Percentiles rank a stretch among this genome's conserved stretches.
Conservation (phyloP, 2,888 invertebrate species). For the Drosophila meridionalis region DNA sequence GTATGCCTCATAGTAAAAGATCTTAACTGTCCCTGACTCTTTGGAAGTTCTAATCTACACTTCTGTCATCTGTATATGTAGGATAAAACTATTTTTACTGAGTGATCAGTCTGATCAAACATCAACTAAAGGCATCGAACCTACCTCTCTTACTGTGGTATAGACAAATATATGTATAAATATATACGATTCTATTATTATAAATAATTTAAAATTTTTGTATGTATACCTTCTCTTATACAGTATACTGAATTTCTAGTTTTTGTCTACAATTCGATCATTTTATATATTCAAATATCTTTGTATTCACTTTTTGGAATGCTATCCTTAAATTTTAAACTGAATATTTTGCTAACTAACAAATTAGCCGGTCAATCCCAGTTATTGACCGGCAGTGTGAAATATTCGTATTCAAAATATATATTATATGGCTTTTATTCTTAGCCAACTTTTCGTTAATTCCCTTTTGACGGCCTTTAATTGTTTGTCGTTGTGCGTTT, state of each 20-base stretch:
- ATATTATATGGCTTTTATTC: constrained; percentile 40
- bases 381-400: background rate
- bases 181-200: too few species aligned
- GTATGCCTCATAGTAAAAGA: background rate
- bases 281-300: background rate
- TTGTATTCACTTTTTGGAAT: background rate
- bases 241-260: too few species aligned
- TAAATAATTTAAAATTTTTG: too few species aligned
- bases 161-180: background rate
- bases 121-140: background rate
- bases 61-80: too few species aligned
- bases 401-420: background rate
- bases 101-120: background rate
- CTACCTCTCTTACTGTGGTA: background rate
- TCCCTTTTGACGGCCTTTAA: constrained; percentile 67
- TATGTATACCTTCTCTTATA: too few species aligned
- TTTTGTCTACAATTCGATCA: background rate
- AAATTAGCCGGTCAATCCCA: background rate
- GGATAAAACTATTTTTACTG: too few species aligned
- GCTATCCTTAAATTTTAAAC: background rate
- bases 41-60: background rate
- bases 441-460: constrained; percentile 36
- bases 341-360: background rate
- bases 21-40: background rate
- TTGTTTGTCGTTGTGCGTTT: constrained; percentile 65